Percentiles rank a stretch among this genome's conserved stretches.
Evolutionary conservation across 2,888 invertebrate species (phyloP).

Genomic region (Caenorhabditis virilis): DNA sequence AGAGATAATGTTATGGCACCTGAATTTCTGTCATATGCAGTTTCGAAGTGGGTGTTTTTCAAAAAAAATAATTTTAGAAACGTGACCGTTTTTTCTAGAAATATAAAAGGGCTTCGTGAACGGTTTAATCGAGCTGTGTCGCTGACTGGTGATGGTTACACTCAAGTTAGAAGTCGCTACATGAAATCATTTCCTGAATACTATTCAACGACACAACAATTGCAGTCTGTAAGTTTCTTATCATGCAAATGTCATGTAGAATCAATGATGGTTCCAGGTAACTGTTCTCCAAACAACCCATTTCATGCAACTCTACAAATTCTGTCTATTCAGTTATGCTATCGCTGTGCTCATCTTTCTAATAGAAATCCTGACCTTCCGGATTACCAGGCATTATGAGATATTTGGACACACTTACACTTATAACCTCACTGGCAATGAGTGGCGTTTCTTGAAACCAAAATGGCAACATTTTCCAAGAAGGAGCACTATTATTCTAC

Average conservation of each 20-base stretch:
- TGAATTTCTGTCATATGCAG: slow-evolving; percentile 38
- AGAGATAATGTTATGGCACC: slow-evolving; percentile 36
- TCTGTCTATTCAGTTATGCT: slow-evolving; percentile 13
- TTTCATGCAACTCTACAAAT: slow-evolving; percentile 31
- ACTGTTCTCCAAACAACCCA: slow-evolving; percentile 29
- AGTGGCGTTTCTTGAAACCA: slow-evolving; percentile 27
- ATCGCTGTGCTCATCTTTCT: slow-evolving; percentile 7
- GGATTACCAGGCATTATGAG: slow-evolving; percentile 11
- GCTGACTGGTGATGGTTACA: slow-evolving; percentile 26
- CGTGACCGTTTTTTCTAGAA: too few species aligned
- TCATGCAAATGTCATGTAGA: too few species aligned
- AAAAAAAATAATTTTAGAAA: too few species aligned
- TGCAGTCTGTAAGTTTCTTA: slow-evolving; percentile 12
- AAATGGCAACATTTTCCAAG: slow-evolving; percentile 28
- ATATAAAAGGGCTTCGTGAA: slow-evolving; percentile 36
- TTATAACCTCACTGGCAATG: slow-evolving; percentile 18
- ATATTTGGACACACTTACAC: slow-evolving; percentile 20
- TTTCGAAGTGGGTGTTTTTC: slow-evolving; percentile 28
- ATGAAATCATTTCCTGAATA: slow-evolving; percentile 18
- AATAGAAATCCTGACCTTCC: slow-evolving; percentile 16
- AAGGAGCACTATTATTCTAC: slow-evolving; percentile 32
- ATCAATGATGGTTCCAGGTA: too few species aligned
- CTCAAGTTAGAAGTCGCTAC: slow-evolving; percentile 19
- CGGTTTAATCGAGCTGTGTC: slow-evolving; percentile 40
- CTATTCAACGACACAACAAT: slow-evolving; percentile 14